Evolutionary conservation across 92 coral and sea anemone genomes (phyloP).

Genomic region (Zoanthus solanderi): DNA sequence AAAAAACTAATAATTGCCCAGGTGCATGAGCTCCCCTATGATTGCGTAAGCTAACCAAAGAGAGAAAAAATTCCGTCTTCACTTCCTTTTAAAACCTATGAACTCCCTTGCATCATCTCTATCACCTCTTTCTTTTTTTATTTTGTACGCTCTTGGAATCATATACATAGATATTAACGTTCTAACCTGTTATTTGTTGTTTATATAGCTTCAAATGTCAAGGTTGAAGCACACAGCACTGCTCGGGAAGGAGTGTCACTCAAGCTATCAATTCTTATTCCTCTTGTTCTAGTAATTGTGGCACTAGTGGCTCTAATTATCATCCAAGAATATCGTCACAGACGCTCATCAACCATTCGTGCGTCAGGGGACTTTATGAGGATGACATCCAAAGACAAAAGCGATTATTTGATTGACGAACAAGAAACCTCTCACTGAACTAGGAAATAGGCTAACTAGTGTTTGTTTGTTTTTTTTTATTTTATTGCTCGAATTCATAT

Average conservation of each 20-base stretch:
- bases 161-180: background rate
- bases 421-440: conserved; percentile 22
- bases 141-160: background rate
- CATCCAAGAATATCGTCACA: conserved; percentile 10
- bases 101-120: no score
- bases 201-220: background rate
- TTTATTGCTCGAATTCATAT: no score
- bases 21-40: no score
- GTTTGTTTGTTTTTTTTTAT: background rate
- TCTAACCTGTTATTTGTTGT: background rate
- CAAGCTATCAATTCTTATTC: conserved; percentile 34
- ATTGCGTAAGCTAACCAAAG: no score
- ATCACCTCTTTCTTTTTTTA: no score
- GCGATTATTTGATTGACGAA: background rate
- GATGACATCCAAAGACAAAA: background rate
- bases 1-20: no score
- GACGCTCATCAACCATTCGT: background rate
- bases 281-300: conserved; percentile 17
- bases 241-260: background rate
- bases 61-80: no score
- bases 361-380: background rate
- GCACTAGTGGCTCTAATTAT: conserved; percentile 12
- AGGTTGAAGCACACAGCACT: background rate
- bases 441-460: background rate
- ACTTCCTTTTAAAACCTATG: no score